These are phyloP conservation scores for Thymelicus lineola DNA, from an alignment of 2,888 invertebrate genomes.

Conservation along the genomic window DNA sequence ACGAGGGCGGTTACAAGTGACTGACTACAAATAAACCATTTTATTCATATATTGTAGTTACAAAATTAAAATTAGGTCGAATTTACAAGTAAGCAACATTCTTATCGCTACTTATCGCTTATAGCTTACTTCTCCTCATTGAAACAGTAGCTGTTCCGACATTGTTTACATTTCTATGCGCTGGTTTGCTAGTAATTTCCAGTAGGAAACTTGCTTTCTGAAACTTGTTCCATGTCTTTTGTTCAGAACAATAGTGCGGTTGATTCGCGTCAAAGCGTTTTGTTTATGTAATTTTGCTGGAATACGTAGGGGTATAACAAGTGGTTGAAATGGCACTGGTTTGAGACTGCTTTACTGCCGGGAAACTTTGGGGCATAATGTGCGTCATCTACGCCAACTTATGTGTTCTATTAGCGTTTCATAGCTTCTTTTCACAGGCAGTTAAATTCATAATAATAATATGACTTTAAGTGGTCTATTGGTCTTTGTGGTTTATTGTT, in stretches of 20 bases:
- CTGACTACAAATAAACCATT: too few relatives aligned
- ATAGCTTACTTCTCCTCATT: background rate
- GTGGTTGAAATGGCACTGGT: conserved; percentile 25
- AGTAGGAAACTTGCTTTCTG: conserved; percentile 67
- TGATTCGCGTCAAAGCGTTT: conserved; percentile 66
- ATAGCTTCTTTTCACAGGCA: too few relatives aligned
- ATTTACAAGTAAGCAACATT: too few relatives aligned
- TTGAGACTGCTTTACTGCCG: background rate
- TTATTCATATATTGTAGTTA: too few relatives aligned
- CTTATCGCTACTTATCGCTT: background rate
- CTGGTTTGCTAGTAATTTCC: conserved; percentile 69
- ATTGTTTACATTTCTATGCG: conserved; percentile 40
- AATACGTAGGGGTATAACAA: conserved; percentile 21
- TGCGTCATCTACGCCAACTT: too few relatives aligned
- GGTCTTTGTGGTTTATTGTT: too few relatives aligned
- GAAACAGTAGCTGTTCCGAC: background rate
- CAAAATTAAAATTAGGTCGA: too few relatives aligned
- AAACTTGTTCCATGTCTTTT: conserved; percentile 73
- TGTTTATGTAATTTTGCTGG: conserved; percentile 50
- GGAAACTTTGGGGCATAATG: too few relatives aligned
- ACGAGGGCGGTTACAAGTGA: too few relatives aligned
- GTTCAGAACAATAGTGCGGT: conserved; percentile 72
- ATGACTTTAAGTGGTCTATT: too few relatives aligned
- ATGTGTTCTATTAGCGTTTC: too few relatives aligned
- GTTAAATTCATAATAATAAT: too few relatives aligned